These are phyloP conservation scores for Pristionchus maxplancki DNA, from an alignment of 2,888 invertebrate species.

Conservation along the genomic window DNA sequence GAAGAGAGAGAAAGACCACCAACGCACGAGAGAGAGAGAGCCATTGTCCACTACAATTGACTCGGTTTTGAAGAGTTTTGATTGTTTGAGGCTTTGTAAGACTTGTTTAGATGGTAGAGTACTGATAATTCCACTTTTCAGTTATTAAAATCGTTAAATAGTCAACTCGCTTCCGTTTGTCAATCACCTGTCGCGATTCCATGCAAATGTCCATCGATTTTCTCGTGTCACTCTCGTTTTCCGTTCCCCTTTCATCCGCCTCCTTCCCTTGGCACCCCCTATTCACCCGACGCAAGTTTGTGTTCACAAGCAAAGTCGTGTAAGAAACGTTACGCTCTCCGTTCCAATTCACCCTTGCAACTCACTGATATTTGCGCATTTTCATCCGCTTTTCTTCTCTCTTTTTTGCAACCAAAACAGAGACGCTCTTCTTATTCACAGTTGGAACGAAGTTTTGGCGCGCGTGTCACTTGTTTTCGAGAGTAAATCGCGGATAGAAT, in stretches of 20 bases:
- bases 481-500: not conserved
- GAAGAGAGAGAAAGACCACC: not conserved
- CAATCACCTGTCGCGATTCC: not conserved
- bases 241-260: not conserved
- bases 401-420: not conserved
- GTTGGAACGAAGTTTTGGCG: not conserved
- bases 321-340: too few species aligned
- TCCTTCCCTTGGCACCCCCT: too few species aligned
- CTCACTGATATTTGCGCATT: too few species aligned
- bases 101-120: not conserved
- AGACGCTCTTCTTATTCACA: not conserved
- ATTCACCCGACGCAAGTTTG: too few species aligned
- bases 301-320: too few species aligned
- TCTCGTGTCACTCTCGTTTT: not conserved
- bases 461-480: not conserved
- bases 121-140: too few species aligned
- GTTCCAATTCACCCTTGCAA: too few species aligned
- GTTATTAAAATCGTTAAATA: too few species aligned
- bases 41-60: constrained; percentile 1
- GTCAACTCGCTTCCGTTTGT: not conserved
- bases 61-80: not conserved
- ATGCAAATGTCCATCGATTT: constrained; percentile 15
- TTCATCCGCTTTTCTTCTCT: too few species aligned
- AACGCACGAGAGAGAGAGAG: not conserved
- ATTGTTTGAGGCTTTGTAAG: not conserved